These are phyloP conservation scores for Ptychadena robeensis DNA, from an alignment of 2,797 vertebrate species.

Conservation along the genomic window DNA sequence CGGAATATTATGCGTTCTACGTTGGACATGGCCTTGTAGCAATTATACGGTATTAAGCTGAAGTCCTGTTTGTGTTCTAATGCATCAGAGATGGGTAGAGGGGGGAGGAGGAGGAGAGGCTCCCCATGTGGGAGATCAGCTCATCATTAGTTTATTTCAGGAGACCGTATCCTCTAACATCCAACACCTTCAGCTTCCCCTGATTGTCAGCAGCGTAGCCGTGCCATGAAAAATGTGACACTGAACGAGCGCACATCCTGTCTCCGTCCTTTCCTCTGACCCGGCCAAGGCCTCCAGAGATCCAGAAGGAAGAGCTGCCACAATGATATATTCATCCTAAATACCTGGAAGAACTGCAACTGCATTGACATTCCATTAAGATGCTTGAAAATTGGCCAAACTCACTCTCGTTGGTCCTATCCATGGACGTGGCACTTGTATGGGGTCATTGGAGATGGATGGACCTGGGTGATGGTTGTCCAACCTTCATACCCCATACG, in stretches of 20 bases:
- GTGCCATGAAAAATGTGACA: constrained; percentile 6
- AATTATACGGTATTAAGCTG: background rate
- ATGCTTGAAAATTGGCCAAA: too few relatives aligned
- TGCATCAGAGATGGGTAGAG: background rate
- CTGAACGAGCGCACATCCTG: constrained; percentile 33
- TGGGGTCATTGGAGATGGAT: too few relatives aligned
- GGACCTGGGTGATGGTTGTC: too few relatives aligned
- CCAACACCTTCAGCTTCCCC: constrained; percentile 40
- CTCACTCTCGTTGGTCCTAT: too few relatives aligned
- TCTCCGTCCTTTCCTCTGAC: constrained; percentile 35
- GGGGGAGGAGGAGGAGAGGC: background rate
- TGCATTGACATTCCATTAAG: too few relatives aligned
- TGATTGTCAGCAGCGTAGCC: constrained; percentile 22
- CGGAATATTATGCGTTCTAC: background rate
- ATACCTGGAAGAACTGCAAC: too few relatives aligned
- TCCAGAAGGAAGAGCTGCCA: background rate
- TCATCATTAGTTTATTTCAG: constrained; percentile 27
- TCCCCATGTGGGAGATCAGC: background rate
- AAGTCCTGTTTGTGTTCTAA: background rate
- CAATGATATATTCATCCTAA: background rate
- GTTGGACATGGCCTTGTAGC: background rate
- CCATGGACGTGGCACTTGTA: too few relatives aligned
- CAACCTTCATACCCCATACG: too few relatives aligned
- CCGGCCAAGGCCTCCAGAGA: constrained; percentile 10
- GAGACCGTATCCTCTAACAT: constrained; percentile 13